Evolutionary conservation across 2,797 vertebrate genomes (phyloP).

Genomic region (Leptodactylus fallax): DNA sequence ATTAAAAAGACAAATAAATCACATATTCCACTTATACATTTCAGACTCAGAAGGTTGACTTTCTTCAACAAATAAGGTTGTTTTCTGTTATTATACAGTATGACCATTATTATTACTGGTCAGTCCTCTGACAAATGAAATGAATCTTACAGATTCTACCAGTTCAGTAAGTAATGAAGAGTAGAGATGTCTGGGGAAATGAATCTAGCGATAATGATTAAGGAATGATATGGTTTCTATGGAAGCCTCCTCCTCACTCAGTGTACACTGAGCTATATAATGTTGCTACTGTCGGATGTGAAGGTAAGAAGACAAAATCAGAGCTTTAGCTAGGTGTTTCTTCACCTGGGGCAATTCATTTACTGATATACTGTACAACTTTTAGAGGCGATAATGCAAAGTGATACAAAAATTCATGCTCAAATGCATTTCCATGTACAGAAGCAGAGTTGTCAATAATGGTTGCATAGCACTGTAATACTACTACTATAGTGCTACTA

Average conservation of each 20-base stretch:
- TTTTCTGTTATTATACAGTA: not conserved
- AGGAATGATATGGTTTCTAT: slow-evolving; percentile 5
- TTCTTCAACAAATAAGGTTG: not conserved
- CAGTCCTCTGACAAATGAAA: not conserved
- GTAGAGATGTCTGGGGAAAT: not conserved
- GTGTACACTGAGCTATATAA: not conserved
- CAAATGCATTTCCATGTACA: no score
- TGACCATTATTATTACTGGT: not conserved
- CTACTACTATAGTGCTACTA: no score
- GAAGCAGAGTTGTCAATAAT: no score
- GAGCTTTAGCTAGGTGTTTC: no score
- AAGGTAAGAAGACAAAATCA: not conserved
- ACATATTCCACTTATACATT: no score
- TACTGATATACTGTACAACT: no score
- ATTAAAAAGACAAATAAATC: no score
- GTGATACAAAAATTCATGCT: no score
- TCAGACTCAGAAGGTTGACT: not conserved
- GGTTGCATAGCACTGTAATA: no score
- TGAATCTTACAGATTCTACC: not conserved
- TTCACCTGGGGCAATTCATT: no score
- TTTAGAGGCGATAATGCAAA: no score
- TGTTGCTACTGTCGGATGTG: not conserved
- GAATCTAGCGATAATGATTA: not conserved
- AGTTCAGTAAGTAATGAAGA: not conserved
- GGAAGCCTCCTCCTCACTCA: not conserved